Evolutionary conservation across 2,888 invertebrate genomes (phyloP).

Genomic region (Euplexia lucipara): DNA sequence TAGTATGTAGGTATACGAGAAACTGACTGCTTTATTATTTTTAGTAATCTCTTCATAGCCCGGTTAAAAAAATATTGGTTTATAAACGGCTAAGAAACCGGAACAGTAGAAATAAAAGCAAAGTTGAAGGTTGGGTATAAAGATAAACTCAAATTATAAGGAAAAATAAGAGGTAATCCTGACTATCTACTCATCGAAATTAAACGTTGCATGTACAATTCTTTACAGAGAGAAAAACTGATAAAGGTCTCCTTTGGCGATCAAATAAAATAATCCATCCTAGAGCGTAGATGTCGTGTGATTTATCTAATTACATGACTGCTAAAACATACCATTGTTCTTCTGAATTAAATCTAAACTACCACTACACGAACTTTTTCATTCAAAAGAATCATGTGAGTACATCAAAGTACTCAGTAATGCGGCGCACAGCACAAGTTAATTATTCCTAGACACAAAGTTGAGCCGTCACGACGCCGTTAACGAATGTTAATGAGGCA

Average conservation of each 20-base stretch:
- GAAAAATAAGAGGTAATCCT: neutral
- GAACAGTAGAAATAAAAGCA: neutral
- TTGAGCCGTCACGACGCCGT: conserved; percentile 46
- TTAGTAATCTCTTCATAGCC: conserved; percentile 3
- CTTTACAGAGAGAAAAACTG: neutral
- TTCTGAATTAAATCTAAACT: neutral
- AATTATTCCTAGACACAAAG: conserved; percentile 56
- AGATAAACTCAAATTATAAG: neutral
- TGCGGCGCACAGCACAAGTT: conserved; percentile 37
- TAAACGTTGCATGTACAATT: neutral
- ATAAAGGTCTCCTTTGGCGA: neutral
- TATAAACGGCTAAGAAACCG: no score
- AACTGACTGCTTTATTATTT: conserved; percentile 5
- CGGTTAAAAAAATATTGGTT: neutral
- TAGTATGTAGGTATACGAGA: neutral
- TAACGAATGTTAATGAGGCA: conserved; percentile 54
- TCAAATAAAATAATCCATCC: no score
- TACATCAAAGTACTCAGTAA: conserved; percentile 18
- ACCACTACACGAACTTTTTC: neutral
- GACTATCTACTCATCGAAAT: neutral
- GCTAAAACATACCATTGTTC: neutral
- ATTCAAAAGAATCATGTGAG: conserved; percentile 31
- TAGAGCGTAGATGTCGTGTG: neutral
- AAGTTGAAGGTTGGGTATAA: neutral
- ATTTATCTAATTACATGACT: neutral